Conservation (phyloP, 2,113 vertebrate genomes). For the Pelmatolapia mariae region DNA sequence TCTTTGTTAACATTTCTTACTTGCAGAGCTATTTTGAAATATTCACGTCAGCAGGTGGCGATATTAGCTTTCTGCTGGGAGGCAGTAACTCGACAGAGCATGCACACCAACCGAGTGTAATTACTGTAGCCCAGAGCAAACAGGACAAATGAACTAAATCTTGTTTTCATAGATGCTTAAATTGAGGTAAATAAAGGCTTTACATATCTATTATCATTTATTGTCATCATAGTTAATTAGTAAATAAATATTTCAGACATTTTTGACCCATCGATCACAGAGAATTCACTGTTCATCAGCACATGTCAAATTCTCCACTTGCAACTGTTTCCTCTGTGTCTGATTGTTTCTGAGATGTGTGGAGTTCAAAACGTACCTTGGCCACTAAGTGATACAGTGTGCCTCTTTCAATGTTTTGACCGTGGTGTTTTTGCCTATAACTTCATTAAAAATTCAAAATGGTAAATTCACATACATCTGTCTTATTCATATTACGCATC, state of each 20-base stretch:
- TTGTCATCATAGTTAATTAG: neutral
- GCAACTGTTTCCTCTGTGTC: neutral
- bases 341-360: neutral
- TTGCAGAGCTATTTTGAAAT: neutral
- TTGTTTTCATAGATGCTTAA: neutral
- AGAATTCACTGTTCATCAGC: neutral
- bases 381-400: neutral
- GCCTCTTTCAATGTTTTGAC: neutral
- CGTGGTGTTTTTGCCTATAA: neutral
- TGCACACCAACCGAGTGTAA: neutral
- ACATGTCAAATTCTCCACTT: neutral
- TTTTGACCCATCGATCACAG: neutral
- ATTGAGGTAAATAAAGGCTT: neutral
- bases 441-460: neutral
- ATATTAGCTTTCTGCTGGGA: neutral
- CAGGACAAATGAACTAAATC: neutral
- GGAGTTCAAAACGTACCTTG: neutral
- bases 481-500: neutral
- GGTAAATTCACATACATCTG: neutral
- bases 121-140: neutral
- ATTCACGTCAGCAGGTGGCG: conserved; percentile 31
- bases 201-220: neutral
- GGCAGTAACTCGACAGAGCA: neutral
- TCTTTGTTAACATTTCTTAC: neutral
- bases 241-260: neutral